These are phyloP conservation scores for Tineola bisselliella DNA, from an alignment of 2,888 invertebrate genomes.

Conservation along the genomic window DNA sequence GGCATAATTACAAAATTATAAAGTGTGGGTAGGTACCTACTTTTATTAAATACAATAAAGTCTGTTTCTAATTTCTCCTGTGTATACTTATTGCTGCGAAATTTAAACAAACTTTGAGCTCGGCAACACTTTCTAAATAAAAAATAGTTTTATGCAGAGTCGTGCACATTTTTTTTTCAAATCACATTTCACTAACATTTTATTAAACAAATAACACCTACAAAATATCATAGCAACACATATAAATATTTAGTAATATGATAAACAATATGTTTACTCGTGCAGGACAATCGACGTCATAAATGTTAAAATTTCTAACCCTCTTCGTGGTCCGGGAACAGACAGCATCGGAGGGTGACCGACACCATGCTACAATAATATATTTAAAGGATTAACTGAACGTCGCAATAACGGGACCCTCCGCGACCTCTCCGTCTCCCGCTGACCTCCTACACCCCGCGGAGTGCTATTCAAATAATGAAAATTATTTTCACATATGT, in stretches of 20 bases:
- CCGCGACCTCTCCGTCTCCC: constrained; percentile 20
- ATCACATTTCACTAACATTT: too few relatives aligned
- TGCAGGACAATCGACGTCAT: constrained; percentile 43
- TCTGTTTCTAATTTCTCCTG: too few relatives aligned
- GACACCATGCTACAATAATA: constrained; percentile 62
- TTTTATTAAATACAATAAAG: too few relatives aligned
- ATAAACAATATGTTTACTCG: constrained; percentile 3
- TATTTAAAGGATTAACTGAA: constrained; percentile 66
- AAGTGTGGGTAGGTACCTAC: too few relatives aligned
- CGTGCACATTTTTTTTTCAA: too few relatives aligned
- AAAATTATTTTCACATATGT: constrained; percentile 67
- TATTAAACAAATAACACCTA: too few relatives aligned
- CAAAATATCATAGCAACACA: too few relatives aligned
- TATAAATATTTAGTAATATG: neutral
- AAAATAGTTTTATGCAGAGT: too few relatives aligned
- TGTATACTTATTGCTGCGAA: too few relatives aligned
- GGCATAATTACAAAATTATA: neutral
- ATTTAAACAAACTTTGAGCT: too few relatives aligned
- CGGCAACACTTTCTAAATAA: too few relatives aligned
- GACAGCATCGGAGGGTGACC: constrained; percentile 25
- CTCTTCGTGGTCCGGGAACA: constrained; percentile 8
- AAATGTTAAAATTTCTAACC: constrained; percentile 39
- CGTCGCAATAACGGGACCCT: constrained; percentile 65
- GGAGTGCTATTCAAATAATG: constrained; percentile 62
- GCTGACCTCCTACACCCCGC: constrained; percentile 24